phyloP scores from a whole-genome alignment of 2,888 invertebrate species.

The Polietes domitor region DNA sequence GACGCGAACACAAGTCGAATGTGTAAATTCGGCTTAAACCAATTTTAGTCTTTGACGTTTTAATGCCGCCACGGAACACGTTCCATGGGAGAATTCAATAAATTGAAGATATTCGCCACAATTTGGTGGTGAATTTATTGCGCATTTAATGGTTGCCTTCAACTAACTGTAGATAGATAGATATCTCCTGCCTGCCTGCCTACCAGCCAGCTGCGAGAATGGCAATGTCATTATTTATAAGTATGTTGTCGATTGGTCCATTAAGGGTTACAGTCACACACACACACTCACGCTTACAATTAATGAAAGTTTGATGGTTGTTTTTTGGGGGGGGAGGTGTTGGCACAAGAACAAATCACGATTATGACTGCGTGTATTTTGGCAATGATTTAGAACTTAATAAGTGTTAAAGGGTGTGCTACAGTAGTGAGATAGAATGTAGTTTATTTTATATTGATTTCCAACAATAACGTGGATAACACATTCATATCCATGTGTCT shows the following conservation, averaged over 20 bases:
- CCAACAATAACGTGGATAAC: no score
- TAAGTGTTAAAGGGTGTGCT: neutral
- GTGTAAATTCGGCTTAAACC: neutral
- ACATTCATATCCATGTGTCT: no score
- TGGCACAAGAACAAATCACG: neutral
- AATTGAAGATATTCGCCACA: conserved; percentile 7
- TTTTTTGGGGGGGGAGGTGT: neutral
- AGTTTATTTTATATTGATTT: no score
- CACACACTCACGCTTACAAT: neutral
- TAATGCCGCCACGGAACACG: neutral
- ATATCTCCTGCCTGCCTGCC: neutral
- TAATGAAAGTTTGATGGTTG: neutral
- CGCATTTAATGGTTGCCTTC: neutral
- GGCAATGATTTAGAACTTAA: conserved; percentile 11
- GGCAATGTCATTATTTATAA: conserved; percentile 22
- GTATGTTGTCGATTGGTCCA: conserved; percentile 17
- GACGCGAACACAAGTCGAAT: neutral
- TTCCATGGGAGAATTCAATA: neutral
- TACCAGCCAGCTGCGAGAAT: no score
- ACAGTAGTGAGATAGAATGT: neutral
- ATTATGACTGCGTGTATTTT: conserved; percentile 10
- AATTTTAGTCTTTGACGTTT: conserved; percentile 8
- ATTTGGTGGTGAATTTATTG: neutral
- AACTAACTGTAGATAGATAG: no score
- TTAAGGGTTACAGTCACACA: conserved; percentile 10